Base-by-base conservation (phyloP, 2,797 vertebrate genomes). In the Toxotes lorentzi region DNA sequence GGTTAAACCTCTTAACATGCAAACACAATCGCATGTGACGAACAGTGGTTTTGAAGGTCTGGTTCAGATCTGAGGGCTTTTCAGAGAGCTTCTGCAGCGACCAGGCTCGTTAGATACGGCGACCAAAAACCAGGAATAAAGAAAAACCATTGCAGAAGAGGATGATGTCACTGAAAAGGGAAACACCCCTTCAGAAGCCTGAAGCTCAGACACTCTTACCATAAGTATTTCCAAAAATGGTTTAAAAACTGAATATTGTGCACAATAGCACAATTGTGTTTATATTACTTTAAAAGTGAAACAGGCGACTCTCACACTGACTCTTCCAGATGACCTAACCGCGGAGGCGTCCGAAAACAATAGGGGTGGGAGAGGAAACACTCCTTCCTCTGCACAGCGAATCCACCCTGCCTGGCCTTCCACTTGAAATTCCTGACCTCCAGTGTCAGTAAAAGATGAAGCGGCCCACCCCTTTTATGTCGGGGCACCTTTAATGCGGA, bases 321-420 rank as follows among this genome's bases (percentile, higher is more conserved):
- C 76, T 88, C 80, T 71, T 27, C 21, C 59, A 13, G 50, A 88
- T 89, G 93, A 93, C 85, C 84, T 93, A 88, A 94, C 81, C 57
- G 73, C 4, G 35, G 66, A 70, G 79, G 50, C 66, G 69, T 88
- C 70, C 80, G 79, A 73, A 83, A 79, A 93, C 93, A 94, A 94
- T 75, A 72, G 59, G 75, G 76, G 70, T 75, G 70, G 82, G 74
- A 88, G 85, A 92, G 92, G 92, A 93, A 93, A 82, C 67, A 1
- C 79, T 64, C 77, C 73, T 93, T 93, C 89, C 92, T 94, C 48
- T 90, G 79, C 80, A 81, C 61, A 30, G 77, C 16, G 62, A 83
- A 60, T 80, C 88, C 89, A 73, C 85, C 84, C 87, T 65, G 51
- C 11, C 1, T 48, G 14, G 71, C 78, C 82, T 72, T 81, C 81